A percentile compares a stretch with the other conserved stretches of the same genome.
Conservation (phyloP, 2,888 invertebrate species). For the Caenorhabditis sulstoni region DNA sequence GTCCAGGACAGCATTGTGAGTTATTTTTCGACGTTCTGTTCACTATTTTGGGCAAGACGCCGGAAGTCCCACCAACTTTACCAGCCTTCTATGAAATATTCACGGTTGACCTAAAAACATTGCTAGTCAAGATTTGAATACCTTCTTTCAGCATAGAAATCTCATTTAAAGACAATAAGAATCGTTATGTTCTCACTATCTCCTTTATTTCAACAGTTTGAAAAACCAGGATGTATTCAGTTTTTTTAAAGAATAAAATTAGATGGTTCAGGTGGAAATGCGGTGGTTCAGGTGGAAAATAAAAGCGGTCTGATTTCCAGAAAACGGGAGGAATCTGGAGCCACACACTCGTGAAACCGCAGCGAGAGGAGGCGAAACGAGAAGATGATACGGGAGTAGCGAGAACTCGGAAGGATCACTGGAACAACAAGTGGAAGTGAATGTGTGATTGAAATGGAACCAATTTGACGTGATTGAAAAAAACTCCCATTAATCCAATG, state of each 20-base stretch:
- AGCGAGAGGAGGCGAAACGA: constrained; percentile 34
- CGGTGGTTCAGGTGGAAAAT: not conserved
- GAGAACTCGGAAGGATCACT: constrained; percentile 8
- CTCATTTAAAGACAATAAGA: too few relatives aligned
- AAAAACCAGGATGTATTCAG: too few relatives aligned
- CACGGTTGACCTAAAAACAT: not conserved
- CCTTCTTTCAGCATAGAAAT: too few relatives aligned
- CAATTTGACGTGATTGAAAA: constrained; percentile 15
- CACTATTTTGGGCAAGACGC: not conserved
- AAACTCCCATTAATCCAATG: constrained; percentile 47
- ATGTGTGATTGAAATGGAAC: not conserved
- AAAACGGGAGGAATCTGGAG: constrained; percentile 44
- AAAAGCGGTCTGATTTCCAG: constrained; percentile 14
- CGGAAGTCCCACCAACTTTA: not conserved
- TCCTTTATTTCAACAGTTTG: too few relatives aligned
- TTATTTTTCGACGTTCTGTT: constrained; percentile 22
- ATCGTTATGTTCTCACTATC: too few relatives aligned
- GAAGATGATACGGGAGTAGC: constrained; percentile 49
- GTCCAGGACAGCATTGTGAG: constrained; percentile 46
- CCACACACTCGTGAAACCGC: constrained; percentile 3
- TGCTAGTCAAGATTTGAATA: too few relatives aligned
- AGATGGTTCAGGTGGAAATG: not conserved
- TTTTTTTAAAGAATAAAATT: too few relatives aligned
- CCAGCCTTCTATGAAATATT: too few relatives aligned
- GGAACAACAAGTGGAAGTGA: constrained; percentile 41